phyloP scores from a whole-genome alignment of 2,113 vertebrate genomes.

The Silurus asotus region DNA sequence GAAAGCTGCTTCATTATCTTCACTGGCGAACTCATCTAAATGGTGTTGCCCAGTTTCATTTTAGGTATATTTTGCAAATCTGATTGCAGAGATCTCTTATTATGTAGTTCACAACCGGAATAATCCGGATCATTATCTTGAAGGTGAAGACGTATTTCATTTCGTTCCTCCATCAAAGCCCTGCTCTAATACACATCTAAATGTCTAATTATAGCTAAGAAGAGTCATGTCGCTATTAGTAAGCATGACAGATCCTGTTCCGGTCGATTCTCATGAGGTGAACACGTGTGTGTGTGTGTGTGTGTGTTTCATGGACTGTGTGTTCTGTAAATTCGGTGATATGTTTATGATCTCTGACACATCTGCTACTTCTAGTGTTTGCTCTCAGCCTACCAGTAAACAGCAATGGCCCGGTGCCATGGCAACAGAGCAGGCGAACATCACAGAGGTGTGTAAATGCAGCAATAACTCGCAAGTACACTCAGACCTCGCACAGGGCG shows the following conservation, averaged over 20 bases:
- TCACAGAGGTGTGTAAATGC: constrained; percentile 49
- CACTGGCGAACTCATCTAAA: constrained; percentile 20
- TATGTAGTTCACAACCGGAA: background rate
- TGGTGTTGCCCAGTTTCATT: constrained; percentile 2
- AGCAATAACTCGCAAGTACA: constrained; percentile 30
- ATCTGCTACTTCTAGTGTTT: constrained; percentile 19
- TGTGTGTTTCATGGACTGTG: background rate
- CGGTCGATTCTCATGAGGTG: background rate
- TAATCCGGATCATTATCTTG: background rate
- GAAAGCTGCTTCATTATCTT: constrained; percentile 32
- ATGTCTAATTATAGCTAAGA: constrained; percentile 13
- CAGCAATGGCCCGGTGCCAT: constrained; percentile 45
- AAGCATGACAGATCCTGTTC: too few species aligned
- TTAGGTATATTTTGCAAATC: background rate
- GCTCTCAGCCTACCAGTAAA: constrained; percentile 36
- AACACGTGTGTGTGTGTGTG: background rate
- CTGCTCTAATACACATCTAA: background rate
- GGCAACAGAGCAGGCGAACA: constrained; percentile 47
- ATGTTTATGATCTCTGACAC: constrained; percentile 41
- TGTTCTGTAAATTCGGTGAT: background rate
- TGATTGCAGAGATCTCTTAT: constrained; percentile 8
- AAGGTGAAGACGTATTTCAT: constrained; percentile 5
- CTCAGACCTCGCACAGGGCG: background rate
- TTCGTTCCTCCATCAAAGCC: background rate
- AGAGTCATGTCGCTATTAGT: background rate